These are phyloP conservation scores for Spea hammondii DNA, from an alignment of 2,797 vertebrate genomes.

Conservation along the genomic window DNA sequence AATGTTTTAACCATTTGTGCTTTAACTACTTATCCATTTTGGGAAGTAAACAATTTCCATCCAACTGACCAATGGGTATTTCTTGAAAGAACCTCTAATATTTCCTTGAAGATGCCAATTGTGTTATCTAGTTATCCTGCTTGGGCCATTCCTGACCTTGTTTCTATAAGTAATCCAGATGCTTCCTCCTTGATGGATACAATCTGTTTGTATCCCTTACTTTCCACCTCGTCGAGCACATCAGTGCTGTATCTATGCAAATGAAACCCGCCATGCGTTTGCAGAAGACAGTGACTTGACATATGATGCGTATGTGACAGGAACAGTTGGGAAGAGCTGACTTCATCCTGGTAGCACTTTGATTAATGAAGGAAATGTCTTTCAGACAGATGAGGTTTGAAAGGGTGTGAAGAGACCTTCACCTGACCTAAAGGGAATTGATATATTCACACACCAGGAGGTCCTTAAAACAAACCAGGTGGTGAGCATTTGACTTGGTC, in stretches of 20 bases:
- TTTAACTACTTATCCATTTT: no score
- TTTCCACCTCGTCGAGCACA: slow-evolving; percentile 49
- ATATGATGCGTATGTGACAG: slow-evolving; percentile 25
- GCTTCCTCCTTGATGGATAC: slow-evolving; percentile 48
- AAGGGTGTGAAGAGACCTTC: slow-evolving; percentile 43
- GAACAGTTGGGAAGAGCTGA: slow-evolving; percentile 25
- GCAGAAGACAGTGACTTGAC: slow-evolving; percentile 37
- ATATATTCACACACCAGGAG: slow-evolving; percentile 45
- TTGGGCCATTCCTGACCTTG: no score
- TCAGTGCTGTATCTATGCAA: slow-evolving; percentile 30
- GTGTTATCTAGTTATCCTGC: background rate
- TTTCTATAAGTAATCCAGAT: slow-evolving; percentile 29
- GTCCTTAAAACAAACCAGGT: slow-evolving; percentile 44
- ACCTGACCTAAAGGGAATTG: slow-evolving; percentile 46
- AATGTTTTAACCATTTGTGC: no score
- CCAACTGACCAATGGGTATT: no score
- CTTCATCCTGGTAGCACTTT: slow-evolving; percentile 26
- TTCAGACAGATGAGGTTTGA: slow-evolving; percentile 49
- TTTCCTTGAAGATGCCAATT: background rate
- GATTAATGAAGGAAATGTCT: slow-evolving; percentile 31
- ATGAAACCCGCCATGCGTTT: slow-evolving; percentile 35
- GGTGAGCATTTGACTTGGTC: slow-evolving; percentile 45
- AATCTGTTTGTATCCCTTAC: slow-evolving; percentile 35
- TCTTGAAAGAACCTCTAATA: background rate
- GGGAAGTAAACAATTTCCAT: no score